Base-by-base conservation (phyloP, 1,140 invertebrate species). In the Ruditapes philippinarum region DNA sequence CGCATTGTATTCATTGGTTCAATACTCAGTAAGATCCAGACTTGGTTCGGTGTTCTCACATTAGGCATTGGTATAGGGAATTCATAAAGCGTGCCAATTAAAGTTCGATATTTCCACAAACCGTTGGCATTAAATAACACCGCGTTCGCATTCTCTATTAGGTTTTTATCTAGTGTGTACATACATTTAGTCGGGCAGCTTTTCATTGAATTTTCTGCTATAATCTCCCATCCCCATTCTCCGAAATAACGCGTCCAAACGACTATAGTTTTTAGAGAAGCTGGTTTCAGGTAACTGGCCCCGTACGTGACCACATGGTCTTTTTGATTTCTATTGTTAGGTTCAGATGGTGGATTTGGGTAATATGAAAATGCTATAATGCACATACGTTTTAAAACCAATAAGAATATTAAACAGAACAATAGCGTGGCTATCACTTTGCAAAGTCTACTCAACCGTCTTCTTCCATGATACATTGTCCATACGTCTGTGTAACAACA, bases 71-170 rank as follows among this genome's bases (percentile, higher is more conserved):
- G 45, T 51, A 40, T 76, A 40, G 38, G 22, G 12, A 57, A 22
- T 62, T 78, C 78, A 25, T 76, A 31, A 33, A 86, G 14, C 7
- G 83, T 78, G 4, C 42, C 83, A 25, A 76, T 22, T 19, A 86
- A 74, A n/a, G 70, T 70, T 9, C 40, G 40, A 57, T 86, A 76
- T 42, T 76, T 57, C 83, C 83, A 86, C 14, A 86, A 19, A n/a
- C 78, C 83, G 62, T 31, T 86, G 12, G 70, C 73, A 78, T 86
- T 70, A 62, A 86, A 86, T 19, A 86, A 25, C 33, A 86, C 68
- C 12, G 68, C 83, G 62, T 86, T 70, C 60, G 45, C 54, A 38
- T 33, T 11, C 19, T 31, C 49, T 38, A 86, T 12, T 19, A 49
- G 51, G 3, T 70, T 11, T 25, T 40, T 76, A n/a, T 86, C 83